Evolutionary conservation across 2,797 vertebrate species (phyloP).

Genomic region (Mormyrops attenuatus): DNA sequence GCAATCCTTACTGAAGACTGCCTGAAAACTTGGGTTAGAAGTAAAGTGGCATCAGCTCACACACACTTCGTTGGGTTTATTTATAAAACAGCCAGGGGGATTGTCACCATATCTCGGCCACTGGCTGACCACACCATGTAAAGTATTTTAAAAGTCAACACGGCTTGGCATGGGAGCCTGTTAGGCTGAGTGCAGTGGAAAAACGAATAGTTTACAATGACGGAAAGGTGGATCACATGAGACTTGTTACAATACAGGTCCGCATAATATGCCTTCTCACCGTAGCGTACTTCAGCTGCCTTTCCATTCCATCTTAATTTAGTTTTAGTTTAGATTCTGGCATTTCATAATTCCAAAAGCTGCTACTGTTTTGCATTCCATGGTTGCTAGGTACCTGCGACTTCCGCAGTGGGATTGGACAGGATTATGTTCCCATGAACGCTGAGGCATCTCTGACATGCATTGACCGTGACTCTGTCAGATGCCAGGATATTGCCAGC

Average conservation of each 20-base stretch:
- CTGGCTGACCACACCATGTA: slow-evolving; percentile 63
- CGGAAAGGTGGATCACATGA: background rate
- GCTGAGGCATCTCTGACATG: background rate
- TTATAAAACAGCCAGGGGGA: slow-evolving; percentile 64
- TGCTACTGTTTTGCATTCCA: background rate
- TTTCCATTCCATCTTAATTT: background rate
- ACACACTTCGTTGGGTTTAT: slow-evolving; percentile 58
- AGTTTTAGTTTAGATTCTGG: background rate
- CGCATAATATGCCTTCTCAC: background rate
- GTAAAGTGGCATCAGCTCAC: slow-evolving; percentile 22
- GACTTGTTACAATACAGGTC: background rate
- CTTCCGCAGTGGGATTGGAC: background rate
- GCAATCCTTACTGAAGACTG: background rate
- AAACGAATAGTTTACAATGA: slow-evolving; percentile 5
- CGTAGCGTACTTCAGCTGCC: background rate
- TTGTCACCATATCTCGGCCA: slow-evolving; percentile 69
- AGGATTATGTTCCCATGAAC: background rate
- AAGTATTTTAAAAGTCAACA: slow-evolving; percentile 65
- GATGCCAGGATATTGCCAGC: background rate
- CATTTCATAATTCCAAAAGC: background rate
- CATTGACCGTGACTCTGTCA: background rate
- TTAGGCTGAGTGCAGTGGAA: slow-evolving; percentile 39
- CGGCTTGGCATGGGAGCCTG: slow-evolving; percentile 55
- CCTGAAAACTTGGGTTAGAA: background rate
- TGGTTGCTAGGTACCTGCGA: background rate